These are phyloP conservation scores for Deilephila elpenor DNA, from an alignment of 2,888 invertebrate genomes.

Conservation along the genomic window DNA sequence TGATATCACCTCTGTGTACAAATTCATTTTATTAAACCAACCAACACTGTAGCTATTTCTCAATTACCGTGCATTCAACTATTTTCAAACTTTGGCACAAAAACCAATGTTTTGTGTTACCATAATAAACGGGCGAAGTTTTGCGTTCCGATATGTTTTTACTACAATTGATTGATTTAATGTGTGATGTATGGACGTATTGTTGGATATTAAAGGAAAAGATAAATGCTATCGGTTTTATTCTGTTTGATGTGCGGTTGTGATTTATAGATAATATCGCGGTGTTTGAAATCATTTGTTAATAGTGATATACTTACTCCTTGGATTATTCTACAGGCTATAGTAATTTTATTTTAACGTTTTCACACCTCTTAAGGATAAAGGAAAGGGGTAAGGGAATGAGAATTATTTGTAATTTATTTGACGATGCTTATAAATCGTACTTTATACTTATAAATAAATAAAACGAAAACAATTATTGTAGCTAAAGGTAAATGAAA, in stretches of 20 bases:
- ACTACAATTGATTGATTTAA: not conserved
- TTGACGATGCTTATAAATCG: too few species aligned
- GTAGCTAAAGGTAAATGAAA: too few species aligned
- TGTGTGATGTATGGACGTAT: not conserved
- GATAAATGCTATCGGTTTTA: conserved; percentile 6
- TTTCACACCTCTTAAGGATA: too few species aligned
- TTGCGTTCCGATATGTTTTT: not conserved
- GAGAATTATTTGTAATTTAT: too few species aligned
- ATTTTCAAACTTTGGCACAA: conserved; percentile 24
- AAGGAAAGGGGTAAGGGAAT: too few species aligned
- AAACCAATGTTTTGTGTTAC: conserved; percentile 18
- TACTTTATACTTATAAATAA: too few species aligned
- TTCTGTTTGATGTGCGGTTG: not conserved
- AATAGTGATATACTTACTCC: not conserved
- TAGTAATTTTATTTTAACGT: too few species aligned
- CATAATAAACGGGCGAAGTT: conserved; percentile 37
- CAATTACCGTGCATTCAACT: conserved; percentile 16
- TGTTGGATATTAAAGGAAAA: conserved; percentile 1
- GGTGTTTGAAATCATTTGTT: not conserved
- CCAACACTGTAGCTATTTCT: conserved; percentile 1
- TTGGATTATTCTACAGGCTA: not conserved
- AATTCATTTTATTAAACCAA: conserved; percentile 1
- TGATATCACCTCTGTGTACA: conserved; percentile 2
- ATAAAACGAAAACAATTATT: too few species aligned
- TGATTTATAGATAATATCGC: not conserved